A percentile compares a stretch with the other conserved stretches of the same genome.
Evolutionary conservation across 2,113 vertebrate genomes (phyloP).

Genomic region (Macquaria australasica): DNA sequence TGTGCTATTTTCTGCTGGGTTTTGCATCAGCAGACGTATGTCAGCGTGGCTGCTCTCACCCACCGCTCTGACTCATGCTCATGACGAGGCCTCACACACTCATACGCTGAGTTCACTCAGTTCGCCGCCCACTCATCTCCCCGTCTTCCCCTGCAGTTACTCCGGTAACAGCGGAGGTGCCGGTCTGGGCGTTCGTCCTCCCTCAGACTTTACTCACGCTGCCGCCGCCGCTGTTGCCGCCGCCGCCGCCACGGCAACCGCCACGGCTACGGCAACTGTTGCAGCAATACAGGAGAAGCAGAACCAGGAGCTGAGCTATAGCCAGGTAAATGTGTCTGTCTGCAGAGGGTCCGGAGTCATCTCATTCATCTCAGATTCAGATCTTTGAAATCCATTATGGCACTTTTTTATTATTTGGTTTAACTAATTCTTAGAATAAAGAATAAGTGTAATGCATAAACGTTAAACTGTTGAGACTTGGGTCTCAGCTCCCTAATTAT

Average conservation of each 20-base stretch:
- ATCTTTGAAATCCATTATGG: background rate
- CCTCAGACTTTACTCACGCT: conserved; percentile 93
- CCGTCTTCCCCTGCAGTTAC: conserved; percentile 83
- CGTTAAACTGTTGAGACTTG: too few relatives aligned
- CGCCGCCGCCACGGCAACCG: conserved; percentile 93
- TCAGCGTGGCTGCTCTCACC: conserved; percentile 42
- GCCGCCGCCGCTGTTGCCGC: conserved; percentile 93
- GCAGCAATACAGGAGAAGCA: conserved; percentile 97
- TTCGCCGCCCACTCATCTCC: conserved; percentile 39
- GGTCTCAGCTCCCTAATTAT: too few relatives aligned
- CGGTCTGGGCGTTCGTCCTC: conserved; percentile 87
- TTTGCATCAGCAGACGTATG: conserved; percentile 9
- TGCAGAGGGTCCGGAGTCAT: background rate
- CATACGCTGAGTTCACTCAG: background rate
- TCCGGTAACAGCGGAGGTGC: conserved; percentile 83
- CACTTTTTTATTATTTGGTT: background rate
- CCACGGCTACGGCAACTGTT: conserved; percentile 94
- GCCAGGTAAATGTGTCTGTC: conserved; percentile 83
- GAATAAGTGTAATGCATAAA: too few relatives aligned
- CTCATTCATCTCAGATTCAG: background rate
- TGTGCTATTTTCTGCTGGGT: background rate
- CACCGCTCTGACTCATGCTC: conserved; percentile 56
- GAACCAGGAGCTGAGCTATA: conserved; percentile 94
- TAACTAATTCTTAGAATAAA: background rate
- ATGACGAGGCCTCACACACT: conserved; percentile 27